Evolutionary conservation across 2,113 vertebrate species (phyloP), one percentile per base, ranked within the genome.

Genomic region (Lathamus discolor): DNA sequence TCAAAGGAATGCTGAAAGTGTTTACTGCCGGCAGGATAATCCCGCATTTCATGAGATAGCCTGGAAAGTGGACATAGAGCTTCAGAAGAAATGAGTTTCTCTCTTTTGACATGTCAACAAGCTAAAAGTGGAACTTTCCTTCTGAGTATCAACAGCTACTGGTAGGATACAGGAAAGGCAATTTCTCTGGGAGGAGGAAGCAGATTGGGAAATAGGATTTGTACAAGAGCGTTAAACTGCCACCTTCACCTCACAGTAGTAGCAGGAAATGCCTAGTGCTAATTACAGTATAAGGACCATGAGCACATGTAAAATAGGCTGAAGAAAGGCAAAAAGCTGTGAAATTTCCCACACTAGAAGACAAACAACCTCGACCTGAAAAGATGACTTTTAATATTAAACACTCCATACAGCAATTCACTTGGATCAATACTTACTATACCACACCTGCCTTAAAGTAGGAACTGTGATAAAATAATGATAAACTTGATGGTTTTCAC

Each of bases 1-100:
- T 93, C 82, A 97, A 97, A 97, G n/a, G 87, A 96, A 96, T 86
- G 92, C 64, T 95, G n/a, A 77, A 96, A 93, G 94, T 85, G 93
- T 90, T 96, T 95, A 77, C 86, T 94, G 92, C 78, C 95, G 90
- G 90, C 86, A 97, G 96, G 92, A 95, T 96, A 96, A 95, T 62
- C 27, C 37, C 28, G 35, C 59, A 62, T 95, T 96, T 92, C 77
- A 91, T 91, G 90, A 95, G 66, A 83, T 8, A 59, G n/a, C 55
- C 90, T 83, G 25, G 43, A 82, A 84, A 84, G 49, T 0, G 12
- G 74, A 52, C 2, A 6, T 8, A 35, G 2, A 85, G 8, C 37
- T 84, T 80, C 22, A 78, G 23, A 78, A 28, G 51, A 97, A 96
- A 89, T 25, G 1, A 88, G n/a, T 66, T 91, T 82, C 80, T 75